Base-by-base conservation (phyloP, 2,797 vertebrate species). In the Acrossocheilus wenchowensis region DNA sequence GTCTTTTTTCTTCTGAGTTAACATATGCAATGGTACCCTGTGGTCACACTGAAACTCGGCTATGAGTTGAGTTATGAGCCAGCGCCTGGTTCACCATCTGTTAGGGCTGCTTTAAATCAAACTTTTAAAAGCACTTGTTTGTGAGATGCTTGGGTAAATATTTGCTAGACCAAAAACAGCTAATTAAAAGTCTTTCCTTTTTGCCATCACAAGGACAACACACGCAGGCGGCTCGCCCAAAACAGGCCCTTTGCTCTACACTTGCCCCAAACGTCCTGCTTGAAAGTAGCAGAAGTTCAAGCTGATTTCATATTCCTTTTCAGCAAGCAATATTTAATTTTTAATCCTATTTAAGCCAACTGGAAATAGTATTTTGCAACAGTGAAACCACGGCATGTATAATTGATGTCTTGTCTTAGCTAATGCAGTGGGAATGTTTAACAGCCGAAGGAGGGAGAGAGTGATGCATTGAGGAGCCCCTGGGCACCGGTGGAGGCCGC, bases 311-410 rank as follows among this genome's bases (percentile, higher is more conserved):
- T 87, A 91, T 92, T 92, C 90, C 88, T 89, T 86, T 88, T 90
- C 86, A 88, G 87, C 84, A 72, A 89, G 91, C 85, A 68, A 88
- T 88, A 87, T 92, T 93, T 84, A 91, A 93, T 92, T 93, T 92
- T 92, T 92, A 91, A 91, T 92, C 87, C 86, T 84, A 86, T 90
- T 91, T 91, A 87, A 91, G 89, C 89, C 69, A 62, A 89, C 86
- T 89, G 90, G 89, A 92, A 92, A 89, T 84, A 89, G 88, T 92
- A 90, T 93, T 92, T 93, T 90, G 90, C 91, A 92, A 91, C 92
- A 92, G 89, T 89, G 90, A 91, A 92, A 91, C 87, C 52, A 62
- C 86, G 6, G 75, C 89, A 91, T 93, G 87, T 90, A 92, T 93
- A 91, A 93, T 92, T 91, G 84, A 93, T 90, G 88, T 68, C 71